Evolutionary conservation across 2,888 invertebrate genomes (phyloP).

Genomic region (Rugalucina vietnamica): DNA sequence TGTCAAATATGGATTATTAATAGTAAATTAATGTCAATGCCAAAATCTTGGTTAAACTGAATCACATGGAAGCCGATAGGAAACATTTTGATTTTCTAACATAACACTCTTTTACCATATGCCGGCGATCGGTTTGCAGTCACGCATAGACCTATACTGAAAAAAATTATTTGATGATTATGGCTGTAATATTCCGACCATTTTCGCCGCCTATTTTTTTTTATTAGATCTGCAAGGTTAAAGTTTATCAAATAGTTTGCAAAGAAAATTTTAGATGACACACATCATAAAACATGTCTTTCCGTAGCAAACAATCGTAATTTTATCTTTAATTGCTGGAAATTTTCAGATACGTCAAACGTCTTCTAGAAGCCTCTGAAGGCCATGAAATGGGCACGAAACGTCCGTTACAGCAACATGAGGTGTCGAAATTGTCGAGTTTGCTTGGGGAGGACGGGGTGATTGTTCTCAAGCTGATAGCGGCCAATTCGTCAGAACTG

Average conservation of each 20-base stretch:
- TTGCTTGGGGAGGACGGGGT: slow-evolving; percentile 8
- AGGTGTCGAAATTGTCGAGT: background rate
- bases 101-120: no score
- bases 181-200: no score
- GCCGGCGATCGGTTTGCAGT: no score
- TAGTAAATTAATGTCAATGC: no score
- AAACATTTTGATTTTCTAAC: no score
- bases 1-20: background rate
- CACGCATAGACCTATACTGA: no score
- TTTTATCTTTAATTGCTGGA: background rate
- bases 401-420: background rate
- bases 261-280: background rate
- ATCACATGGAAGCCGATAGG: no score
- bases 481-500: slow-evolving; percentile 5
- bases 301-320: background rate
- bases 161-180: no score
- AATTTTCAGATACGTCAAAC: background rate
- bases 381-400: background rate
- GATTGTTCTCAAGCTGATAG: slow-evolving; percentile 3
- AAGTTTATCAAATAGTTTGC: no score
- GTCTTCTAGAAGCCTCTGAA: background rate
- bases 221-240: no score
- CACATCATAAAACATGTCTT: background rate
- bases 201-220: no score
- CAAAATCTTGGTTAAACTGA: no score